Evolutionary conservation across 2,113 vertebrate genomes (phyloP), one percentile per base, ranked within the genome.

Genomic region (Monopterus albus): DNA sequence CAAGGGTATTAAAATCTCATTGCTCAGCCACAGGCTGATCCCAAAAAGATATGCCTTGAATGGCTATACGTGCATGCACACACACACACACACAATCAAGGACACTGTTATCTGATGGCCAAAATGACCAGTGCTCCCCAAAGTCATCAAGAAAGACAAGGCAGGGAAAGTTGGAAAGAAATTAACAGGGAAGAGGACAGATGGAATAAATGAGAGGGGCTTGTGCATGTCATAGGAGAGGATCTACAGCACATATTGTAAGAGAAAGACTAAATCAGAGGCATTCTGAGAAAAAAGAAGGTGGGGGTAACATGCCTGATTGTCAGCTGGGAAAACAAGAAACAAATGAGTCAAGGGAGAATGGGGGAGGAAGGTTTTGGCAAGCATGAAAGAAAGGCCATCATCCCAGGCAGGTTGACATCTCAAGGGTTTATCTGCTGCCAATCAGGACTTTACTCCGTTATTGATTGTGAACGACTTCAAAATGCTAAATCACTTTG

Each of bases 1-100:
- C 23, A 64, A 65, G 68, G 79, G 83, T 85, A 82, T 88, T 86
- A 87, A 89, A 88, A 85, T 85, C 85, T 87, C 83, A 88, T 5
- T 56, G 74, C 33, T 77, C 61, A 53, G 69, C 71, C 78, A 83
- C 83, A 82, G 80, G 73, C 81, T 83, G 82, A 82, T 89, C 72
- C 74, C 49, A 43, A 43, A 63, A 63, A 81, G 84, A 87, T 87
- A 85, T 1, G 60, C 66, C 67, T 78, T 78, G 81, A 75, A 87
- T 86, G 82, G 68, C 58, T 69, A 50, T 14, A 68, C 26, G 49
- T 65, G 40, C 36, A 46, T 29, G 33, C 20, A n/a, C 21, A 35
- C 20, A 38, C 36, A 25, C 39, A 42, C 35, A 21, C 21, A 58
- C 35, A 59, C 13, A 66, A 86, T 85, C 72, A 73, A 75, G 83